Base-by-base conservation (phyloP, 1,140 invertebrate species). In the Drosophila pseudoananassae region DNA sequence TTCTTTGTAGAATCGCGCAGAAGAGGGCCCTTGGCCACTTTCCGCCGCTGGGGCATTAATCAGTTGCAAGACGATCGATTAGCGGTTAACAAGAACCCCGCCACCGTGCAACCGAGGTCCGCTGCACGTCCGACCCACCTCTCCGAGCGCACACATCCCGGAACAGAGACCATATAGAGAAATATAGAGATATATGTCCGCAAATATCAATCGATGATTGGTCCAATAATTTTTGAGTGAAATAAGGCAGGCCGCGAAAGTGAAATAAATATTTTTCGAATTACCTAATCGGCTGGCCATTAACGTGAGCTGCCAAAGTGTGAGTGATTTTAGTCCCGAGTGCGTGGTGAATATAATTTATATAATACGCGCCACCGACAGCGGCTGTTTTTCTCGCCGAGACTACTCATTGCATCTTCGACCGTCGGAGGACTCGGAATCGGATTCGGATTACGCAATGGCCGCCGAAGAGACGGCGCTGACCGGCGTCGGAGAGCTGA, bases 61-160 rank as follows among this genome's bases (percentile, higher is more conserved):
- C 90, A 91, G 90, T 91, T 88, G 90, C 83, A 85, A 87, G 78
- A 83, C 80, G 90, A 90, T 91, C 90, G 90, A 91, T 91, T 88
- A 85, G 73, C 75, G 78, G 81, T 65, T 75, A 90, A 76, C 83
- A 89, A 83, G 71, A 77, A 73, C 46, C 52, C 51, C 58, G 33
- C 33, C 33, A 36, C 71, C 66, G 64, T 56, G 49, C 29, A 54
- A 70, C 58, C 56, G 45, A 54, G 20, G 25, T 25, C 29, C 54
- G 15, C 50, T 36, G 57, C 40, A 43, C 10, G 12, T 56, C 43
- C 63, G 43, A 14, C 14, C 29, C 15, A 25, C 29, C 27, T 23
- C 63, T 25, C 6, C 31, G 45, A 46, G 27, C 27, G 50, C 33
- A 33, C 56, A 60, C 14, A 6, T 7, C 40, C n/a, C 15, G 53